Conservation (phyloP, 2,888 invertebrate species). For the Amiota minor region DNA sequence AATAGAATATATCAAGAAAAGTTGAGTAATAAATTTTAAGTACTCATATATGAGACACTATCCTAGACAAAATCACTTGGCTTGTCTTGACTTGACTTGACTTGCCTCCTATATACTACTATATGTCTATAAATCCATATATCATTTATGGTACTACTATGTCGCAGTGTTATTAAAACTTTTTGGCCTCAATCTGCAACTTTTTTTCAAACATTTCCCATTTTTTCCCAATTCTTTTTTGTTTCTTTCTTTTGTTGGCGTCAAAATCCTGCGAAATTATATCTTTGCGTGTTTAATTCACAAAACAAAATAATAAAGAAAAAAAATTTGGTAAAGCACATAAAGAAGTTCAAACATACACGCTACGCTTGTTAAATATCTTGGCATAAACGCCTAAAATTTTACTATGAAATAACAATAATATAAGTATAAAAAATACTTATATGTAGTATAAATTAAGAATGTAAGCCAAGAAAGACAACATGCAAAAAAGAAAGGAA, state of each 20-base stretch:
- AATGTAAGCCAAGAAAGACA: constrained; percentile 13
- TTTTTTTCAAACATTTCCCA: not conserved
- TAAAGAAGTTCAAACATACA: not conserved
- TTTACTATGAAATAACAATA: not conserved
- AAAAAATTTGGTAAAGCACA: not conserved
- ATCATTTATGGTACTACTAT: not conserved
- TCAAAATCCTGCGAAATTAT: constrained; percentile 52
- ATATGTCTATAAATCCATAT: constrained; percentile 5
- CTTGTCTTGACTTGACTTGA: no score
- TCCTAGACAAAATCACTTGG: constrained; percentile 3
- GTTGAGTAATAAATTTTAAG: constrained; percentile 63
- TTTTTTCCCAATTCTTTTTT: not conserved
- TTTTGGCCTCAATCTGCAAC: constrained; percentile 38
- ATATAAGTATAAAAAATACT: not conserved
- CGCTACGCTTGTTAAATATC: constrained; percentile 21
- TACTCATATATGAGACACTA: constrained; percentile 53
- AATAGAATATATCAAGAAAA: constrained; percentile 54
- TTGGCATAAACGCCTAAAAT: constrained; percentile 16
- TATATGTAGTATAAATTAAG: not conserved
- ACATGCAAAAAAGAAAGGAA: constrained; percentile 16
- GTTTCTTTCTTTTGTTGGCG: constrained; percentile 16
- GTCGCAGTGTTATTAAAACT: constrained; percentile 38
- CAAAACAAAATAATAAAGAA: not conserved
- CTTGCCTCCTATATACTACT: no score
- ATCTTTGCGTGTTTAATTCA: constrained; percentile 60